Evolutionary conservation across 2,888 invertebrate species (phyloP).

Genomic region (Limnephilus lunatus): DNA sequence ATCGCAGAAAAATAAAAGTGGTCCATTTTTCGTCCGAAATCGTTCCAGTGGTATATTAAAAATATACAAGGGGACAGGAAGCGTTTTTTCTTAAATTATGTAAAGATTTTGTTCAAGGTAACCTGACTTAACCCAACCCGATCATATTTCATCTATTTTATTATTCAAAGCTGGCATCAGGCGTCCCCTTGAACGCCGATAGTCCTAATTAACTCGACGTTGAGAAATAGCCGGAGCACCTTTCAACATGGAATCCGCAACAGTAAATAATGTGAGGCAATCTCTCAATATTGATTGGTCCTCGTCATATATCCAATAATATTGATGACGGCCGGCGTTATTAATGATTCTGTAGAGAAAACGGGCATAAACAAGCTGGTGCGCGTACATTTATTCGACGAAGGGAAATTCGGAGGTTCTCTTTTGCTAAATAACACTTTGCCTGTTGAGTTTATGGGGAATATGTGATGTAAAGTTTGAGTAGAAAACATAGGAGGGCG

Average conservation of each 20-base stretch:
- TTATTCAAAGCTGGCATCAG: background rate
- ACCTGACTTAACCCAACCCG: background rate
- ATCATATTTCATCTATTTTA: background rate
- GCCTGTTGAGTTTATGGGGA: background rate
- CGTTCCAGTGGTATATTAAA: too few relatives aligned
- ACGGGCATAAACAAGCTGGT: background rate
- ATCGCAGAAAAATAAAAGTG: too few relatives aligned
- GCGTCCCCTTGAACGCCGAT: background rate
- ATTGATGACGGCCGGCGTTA: slow-evolving; percentile 28
- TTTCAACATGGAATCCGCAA: background rate
- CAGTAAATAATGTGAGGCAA: background rate
- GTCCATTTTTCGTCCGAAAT: too few relatives aligned
- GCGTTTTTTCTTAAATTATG: background rate
- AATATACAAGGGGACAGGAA: too few relatives aligned
- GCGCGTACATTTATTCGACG: background rate
- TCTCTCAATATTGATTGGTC: slow-evolving; percentile 24
- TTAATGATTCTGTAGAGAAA: slow-evolving; percentile 11
- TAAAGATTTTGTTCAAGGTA: too few relatives aligned
- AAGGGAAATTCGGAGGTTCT: background rate
- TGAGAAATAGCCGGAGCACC: background rate
- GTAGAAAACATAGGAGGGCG: too few relatives aligned
- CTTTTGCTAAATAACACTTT: background rate
- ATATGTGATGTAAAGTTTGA: too few relatives aligned
- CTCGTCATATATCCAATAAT: slow-evolving; percentile 28
- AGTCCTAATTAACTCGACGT: background rate